phyloP scores from a whole-genome alignment of 2,113 vertebrate genomes.

The Rhadina sibilatrix region DNA sequence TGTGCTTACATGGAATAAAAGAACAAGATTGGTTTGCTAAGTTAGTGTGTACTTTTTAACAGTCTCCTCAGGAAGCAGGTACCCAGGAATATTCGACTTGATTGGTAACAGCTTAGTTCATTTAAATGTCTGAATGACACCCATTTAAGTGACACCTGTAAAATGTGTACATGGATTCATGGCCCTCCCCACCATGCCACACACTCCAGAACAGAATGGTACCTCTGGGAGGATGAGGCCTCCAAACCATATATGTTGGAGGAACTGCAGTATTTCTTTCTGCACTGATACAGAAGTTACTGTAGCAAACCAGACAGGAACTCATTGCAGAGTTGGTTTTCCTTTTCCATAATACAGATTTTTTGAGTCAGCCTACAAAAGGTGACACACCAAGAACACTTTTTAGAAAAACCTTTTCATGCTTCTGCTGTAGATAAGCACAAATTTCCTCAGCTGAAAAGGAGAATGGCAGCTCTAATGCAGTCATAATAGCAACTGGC shows the following conservation, averaged over 20 bases:
- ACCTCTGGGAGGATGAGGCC: no score
- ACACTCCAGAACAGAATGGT: no score
- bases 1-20: fast-evolving
- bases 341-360: neutral
- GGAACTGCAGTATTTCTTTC: no score
- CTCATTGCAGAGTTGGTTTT: neutral
- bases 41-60: neutral
- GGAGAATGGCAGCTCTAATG: neutral
- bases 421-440: neutral
- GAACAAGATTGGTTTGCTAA: neutral
- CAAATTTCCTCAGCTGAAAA: neutral
- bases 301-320: neutral
- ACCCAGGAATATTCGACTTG: neutral
- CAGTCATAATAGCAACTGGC: neutral
- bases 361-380: neutral
- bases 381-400: neutral
- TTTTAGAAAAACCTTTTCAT: neutral
- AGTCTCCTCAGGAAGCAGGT: neutral
- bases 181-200: no score
- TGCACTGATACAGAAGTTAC: neutral
- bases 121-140: neutral
- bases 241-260: no score
- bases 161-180: no score
- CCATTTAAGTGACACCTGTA: no score
- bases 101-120: neutral